Evolutionary conservation across 92 coral and sea anemone genomes (phyloP).

Genomic region (Palythoa grandis): DNA sequence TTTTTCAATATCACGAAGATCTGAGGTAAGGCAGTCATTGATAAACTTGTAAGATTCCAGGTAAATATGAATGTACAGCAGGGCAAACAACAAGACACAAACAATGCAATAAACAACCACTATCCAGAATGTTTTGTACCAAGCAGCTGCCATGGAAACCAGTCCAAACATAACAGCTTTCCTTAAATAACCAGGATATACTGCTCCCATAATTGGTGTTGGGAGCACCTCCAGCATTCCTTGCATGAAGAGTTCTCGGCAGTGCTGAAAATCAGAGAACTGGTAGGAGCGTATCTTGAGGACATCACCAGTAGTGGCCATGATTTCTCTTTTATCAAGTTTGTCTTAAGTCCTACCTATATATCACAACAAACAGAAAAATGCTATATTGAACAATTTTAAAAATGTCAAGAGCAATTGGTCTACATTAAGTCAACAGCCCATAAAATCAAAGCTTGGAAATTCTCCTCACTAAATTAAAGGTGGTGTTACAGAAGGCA

Average conservation of each 20-base stretch:
- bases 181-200: constrained; percentile 66
- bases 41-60: constrained; percentile 59
- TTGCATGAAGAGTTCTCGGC: constrained; percentile 74
- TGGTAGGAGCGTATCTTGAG: constrained; percentile 69
- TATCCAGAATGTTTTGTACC: constrained; percentile 67
- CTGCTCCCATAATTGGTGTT: constrained; percentile 55
- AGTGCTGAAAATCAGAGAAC: constrained; percentile 50
- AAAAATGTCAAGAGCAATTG: too few species aligned
- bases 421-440: too few species aligned
- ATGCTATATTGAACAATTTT: neutral
- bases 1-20: constrained; percentile 67
- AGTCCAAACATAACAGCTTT: constrained; percentile 53
- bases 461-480: too few species aligned
- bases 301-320: neutral
- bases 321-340: neutral
- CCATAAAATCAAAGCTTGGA: too few species aligned
- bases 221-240: constrained; percentile 68
- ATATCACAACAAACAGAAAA: neutral
- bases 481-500: too few species aligned
- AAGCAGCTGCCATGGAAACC: constrained; percentile 58
- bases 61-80: constrained; percentile 70
- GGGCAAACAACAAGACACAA: constrained; percentile 65
- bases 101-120: constrained; percentile 59
- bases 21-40: constrained; percentile 65
- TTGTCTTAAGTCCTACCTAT: neutral